Evolutionary conservation across 2,888 invertebrate genomes (phyloP), one percentile per base, ranked within the genome.

Genomic region (Idaea dimidiata): DNA sequence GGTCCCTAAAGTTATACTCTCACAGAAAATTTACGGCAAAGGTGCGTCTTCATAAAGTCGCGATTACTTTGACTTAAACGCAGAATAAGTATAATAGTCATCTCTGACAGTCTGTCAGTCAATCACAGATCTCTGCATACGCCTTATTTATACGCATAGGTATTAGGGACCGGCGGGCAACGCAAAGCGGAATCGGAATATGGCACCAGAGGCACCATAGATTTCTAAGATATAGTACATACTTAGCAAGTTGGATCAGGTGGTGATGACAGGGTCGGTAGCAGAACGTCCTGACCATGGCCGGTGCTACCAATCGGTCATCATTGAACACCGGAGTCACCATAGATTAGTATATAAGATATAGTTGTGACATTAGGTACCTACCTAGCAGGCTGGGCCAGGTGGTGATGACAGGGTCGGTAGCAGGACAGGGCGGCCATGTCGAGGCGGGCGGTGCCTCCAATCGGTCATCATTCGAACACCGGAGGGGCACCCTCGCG

Each of bases 351-450:
- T 24, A 3, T 24, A 1, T 24, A 43, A 14, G 8, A 8, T 43
- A 43, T 3, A 8, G 7, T 43, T 8, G 43, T 17, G 55, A 58
- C 55, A 54, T 43, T 55, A 18, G n/a, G 24, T 10, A 58, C 54
- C 54, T 76, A 91, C 91, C 91, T 91, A 88, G 89, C 90, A 72
- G 91, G 91, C 73, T 91, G 91, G 57, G 91, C 91, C 63, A 91
- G 88, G 70, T 91, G 91, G 76, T 89, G 89, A 63, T 91, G 85
- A 79, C 91, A 91, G 61, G 91, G 91, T 75, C 89, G 91, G 83
- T 91, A 91, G 79, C 91, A 92, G 73, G 91, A 91, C 65, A 91
- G 86, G 69, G 90, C 88, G 81, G 91, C 91, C 91, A 91, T 91
- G 75, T 76, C 83, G 84, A 61, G 76, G 74, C 72, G 72, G 74